Conservation (phyloP, 2,797 vertebrate species). For the Acropternis orthonyx region DNA sequence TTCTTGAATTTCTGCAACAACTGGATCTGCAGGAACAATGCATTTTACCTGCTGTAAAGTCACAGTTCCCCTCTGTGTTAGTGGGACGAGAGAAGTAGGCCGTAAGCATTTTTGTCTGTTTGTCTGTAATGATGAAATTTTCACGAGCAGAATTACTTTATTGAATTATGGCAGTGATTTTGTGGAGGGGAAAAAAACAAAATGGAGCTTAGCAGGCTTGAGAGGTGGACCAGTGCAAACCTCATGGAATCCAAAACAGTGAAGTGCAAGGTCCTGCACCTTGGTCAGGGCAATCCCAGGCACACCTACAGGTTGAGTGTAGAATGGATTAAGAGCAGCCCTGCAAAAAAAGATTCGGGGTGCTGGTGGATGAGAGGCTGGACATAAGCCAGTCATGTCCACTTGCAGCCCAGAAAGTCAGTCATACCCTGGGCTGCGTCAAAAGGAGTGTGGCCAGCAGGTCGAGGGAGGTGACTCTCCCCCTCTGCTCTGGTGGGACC, state of each 20-base stretch:
- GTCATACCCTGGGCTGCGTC: accelerated
- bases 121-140: not conserved
- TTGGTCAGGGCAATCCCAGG: not conserved
- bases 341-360: not conserved
- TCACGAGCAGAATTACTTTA: not conserved
- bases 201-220: not conserved
- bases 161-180: not conserved
- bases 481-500: not conserved
- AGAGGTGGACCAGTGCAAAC: not conserved
- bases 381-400: accelerated
- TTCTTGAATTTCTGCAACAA: not conserved
- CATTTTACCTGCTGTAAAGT: not conserved
- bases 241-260: not conserved
- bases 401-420: accelerated
- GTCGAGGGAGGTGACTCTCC: not conserved
- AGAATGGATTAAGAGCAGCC: not conserved
- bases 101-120: not conserved
- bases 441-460: not conserved
- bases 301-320: not conserved
- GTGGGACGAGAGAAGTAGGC: not conserved
- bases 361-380: not conserved
- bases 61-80: too few species aligned
- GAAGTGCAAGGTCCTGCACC: not conserved
- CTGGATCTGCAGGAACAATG: not conserved
- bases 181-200: accelerated